Conservation (phyloP, 2,888 invertebrate species). For the Mystacides longicornis region DNA sequence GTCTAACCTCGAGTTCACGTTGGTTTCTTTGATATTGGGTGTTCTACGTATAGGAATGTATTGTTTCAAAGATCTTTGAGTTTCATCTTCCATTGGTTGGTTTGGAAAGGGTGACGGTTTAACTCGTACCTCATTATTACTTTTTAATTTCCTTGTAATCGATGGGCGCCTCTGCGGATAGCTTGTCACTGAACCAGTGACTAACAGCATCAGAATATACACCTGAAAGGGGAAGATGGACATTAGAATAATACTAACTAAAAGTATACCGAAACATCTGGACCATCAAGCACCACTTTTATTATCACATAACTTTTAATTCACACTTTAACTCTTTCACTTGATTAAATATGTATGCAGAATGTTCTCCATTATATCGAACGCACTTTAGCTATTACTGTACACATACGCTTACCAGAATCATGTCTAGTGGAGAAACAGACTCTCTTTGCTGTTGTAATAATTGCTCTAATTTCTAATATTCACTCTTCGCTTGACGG, state of each 20-base stretch:
- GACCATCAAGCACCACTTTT: too few species aligned
- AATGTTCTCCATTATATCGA: not conserved
- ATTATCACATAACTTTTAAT: not conserved
- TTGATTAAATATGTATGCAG: not conserved
- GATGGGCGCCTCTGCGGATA: not conserved
- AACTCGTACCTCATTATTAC: not conserved
- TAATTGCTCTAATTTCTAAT: not conserved
- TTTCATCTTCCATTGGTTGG: not conserved
- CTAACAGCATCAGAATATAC: constrained; percentile 1
- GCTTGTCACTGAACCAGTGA: not conserved
- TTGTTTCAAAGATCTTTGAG: not conserved
- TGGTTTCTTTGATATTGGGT: not conserved
- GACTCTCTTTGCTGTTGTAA: too few species aligned
- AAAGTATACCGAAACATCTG: not conserved
- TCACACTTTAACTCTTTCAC: not conserved
- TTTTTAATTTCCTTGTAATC: not conserved
- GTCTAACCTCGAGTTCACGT: not conserved
- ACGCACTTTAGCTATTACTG: not conserved
- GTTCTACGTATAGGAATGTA: not conserved
- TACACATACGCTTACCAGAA: not conserved
- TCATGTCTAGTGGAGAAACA: not conserved
- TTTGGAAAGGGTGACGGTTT: not conserved
- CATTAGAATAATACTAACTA: not conserved
- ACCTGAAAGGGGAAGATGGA: constrained; percentile 4
- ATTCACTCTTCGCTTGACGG: not conserved